Evolutionary conservation across 2,888 invertebrate species (phyloP), one percentile per base, ranked within the genome.

Genomic region (Temnothorax unifasciatus): DNA sequence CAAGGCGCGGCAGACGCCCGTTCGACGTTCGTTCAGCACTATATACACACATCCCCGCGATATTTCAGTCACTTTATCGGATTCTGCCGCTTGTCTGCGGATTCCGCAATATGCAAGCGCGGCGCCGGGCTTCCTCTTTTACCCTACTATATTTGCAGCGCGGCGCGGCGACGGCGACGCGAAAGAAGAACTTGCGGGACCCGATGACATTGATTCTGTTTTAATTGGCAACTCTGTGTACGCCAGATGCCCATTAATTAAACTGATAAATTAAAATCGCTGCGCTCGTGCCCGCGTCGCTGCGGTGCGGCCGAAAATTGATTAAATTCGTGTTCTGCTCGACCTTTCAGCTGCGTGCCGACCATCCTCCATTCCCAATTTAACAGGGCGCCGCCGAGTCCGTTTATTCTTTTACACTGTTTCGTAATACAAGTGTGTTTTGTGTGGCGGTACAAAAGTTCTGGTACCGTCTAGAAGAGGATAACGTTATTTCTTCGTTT

Each of bases 241-340:
- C 29, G 68, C 44, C 52, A 66, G 77, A 68, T 77, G 68, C 44
- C 68, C 77, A 77, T 77, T 77, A 77, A 77, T 77, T 77, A 68
- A 77, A 68, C 54, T 77, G 77, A 77, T 77, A 77, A 77, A 77
- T 77, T 68, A 77, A 77, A 77, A 77, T 44, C 74, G 44, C 57
- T 11, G 41, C 57, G 50, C 52, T 9, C 29, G 71, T 21, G 71
- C 15, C 71, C 63, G 21, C 52, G 34, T 52, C 25, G 38, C 64
- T 68, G 77, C 66, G 66, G 38, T 54, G 66, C 41, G 41, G 77
- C 68, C 68, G 77, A 68, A 34, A 68, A 68, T 77, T 77, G 68
- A 77, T 77, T 77, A 68, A 77, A 68, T 68, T 77, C 76, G 54
- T 44, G 66, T 77, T 54, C 52, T 54, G 54, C 15, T 11, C 38